Percentiles rank a stretch among this genome's conserved stretches.
Evolutionary conservation across 1,140 invertebrate species (phyloP).

Genomic region (Melanaphis sacchari): DNA sequence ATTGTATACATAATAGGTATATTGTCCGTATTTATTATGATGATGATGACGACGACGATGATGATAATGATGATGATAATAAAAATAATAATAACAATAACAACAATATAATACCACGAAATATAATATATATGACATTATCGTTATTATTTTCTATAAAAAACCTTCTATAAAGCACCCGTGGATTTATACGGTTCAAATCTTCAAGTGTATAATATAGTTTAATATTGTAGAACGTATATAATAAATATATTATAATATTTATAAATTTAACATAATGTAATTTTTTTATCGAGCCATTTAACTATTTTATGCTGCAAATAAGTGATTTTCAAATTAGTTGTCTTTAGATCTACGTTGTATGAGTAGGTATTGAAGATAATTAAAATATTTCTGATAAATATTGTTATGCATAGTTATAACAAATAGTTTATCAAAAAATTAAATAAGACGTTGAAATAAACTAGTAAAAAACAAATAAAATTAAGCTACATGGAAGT

Average conservation of each 20-base stretch:
- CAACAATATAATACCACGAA: background rate
- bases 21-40: background rate
- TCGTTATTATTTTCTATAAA: background rate
- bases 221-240: background rate
- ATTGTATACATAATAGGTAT: background rate
- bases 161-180: background rate
- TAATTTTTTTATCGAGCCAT: background rate
- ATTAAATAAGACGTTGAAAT: background rate
- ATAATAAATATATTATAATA: constrained; percentile 17
- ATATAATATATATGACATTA: constrained; percentile 14
- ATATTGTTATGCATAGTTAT: background rate
- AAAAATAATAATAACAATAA: constrained; percentile 16
- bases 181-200: background rate
- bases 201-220: constrained; percentile 2
- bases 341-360: background rate
- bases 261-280: background rate
- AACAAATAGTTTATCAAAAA: background rate
- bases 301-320: background rate
- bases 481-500: background rate
- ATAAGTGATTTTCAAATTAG: constrained; percentile 10
- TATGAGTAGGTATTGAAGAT: background rate
- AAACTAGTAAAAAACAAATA: background rate
- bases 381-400: background rate
- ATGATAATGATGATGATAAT: background rate
- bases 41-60: background rate